Conservation (phyloP, 2,113 vertebrate genomes). For the Mustelus asterias region DNA sequence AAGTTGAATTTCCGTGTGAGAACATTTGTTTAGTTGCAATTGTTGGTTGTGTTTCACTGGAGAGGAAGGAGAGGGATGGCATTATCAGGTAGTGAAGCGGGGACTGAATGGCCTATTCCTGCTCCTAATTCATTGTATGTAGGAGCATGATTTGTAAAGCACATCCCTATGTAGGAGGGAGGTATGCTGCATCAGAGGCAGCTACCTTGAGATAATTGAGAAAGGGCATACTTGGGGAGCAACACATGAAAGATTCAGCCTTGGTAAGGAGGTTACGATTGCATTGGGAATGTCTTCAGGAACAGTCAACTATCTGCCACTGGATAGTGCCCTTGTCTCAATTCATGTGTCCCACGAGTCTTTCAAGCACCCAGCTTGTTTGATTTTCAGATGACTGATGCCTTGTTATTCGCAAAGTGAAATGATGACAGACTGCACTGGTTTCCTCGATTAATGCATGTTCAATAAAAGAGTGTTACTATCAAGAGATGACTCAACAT, state of each 20-base stretch:
- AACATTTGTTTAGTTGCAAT: not conserved
- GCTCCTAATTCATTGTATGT: too few species aligned
- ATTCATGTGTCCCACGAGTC: not conserved
- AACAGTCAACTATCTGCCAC: not conserved
- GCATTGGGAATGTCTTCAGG: not conserved
- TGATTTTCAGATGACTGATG: not conserved
- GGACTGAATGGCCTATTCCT: too few species aligned
- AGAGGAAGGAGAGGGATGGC: not conserved
- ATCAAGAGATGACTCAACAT: not conserved
- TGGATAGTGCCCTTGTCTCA: not conserved
- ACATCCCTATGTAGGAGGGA: not conserved
- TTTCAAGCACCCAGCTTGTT: not conserved
- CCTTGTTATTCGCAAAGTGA: not conserved
- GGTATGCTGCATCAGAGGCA: not conserved
- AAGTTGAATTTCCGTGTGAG: not conserved
- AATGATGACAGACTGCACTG: not conserved
- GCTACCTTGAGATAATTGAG: not conserved
- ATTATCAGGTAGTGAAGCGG: too few species aligned
- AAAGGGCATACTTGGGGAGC: not conserved
- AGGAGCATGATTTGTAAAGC: not conserved
- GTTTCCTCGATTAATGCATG: not conserved
- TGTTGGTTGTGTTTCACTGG: not conserved
- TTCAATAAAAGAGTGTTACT: not conserved
- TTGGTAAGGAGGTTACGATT: not conserved
- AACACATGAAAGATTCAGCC: not conserved